Base-by-base conservation (phyloP, 2,888 invertebrate species). In the Zootermopsis nevadensis region DNA sequence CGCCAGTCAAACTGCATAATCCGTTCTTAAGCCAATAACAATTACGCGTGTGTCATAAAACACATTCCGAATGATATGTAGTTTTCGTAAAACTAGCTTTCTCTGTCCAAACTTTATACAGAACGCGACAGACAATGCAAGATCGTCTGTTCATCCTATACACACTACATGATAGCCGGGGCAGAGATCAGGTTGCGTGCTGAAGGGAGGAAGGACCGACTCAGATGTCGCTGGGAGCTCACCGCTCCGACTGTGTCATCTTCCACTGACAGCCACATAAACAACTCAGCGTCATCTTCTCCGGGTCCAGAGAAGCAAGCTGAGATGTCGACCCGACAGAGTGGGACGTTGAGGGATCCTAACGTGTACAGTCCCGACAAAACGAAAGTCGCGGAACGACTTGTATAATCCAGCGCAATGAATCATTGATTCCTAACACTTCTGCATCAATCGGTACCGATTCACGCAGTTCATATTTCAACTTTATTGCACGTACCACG, bases 241-340 rank as follows among this genome's bases (percentile, higher is more conserved):
- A 74, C 38, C 74, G 74, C 74, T 24, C 74, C 38, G 74, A 74
- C 74, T 79, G 79, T 79, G 79, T 79, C 79, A 66, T 60, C 79
- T 82, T 60, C 76, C 80, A 42, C 81, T 81, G 83, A 83, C 83
- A 81, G 80, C 81, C 80, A 81, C 83, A 83, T 83, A 83, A 83
- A 83, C 83, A 83, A 74, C 83, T 77, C 66, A n/a, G 15, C 27
- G 42, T 79, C 38, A 7, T 10, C 72, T 10, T 79, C 79, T 60
- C 60, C 79, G 8, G 22, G 72, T 72, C 72, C n/a, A n/a, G n/a
- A 60, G 6, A n/a, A 60, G 27, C 60, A 27, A 60, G 60, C 48
- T 48, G 48, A 15, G 12, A 48, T 48, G 48, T 48, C 60, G n/a
- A 60, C n/a, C 60, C 60, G 60, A 48, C 19, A 0, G 48, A 48